Evolutionary conservation across 2,797 vertebrate genomes (phyloP).

Genomic region (Anabas testudineus): DNA sequence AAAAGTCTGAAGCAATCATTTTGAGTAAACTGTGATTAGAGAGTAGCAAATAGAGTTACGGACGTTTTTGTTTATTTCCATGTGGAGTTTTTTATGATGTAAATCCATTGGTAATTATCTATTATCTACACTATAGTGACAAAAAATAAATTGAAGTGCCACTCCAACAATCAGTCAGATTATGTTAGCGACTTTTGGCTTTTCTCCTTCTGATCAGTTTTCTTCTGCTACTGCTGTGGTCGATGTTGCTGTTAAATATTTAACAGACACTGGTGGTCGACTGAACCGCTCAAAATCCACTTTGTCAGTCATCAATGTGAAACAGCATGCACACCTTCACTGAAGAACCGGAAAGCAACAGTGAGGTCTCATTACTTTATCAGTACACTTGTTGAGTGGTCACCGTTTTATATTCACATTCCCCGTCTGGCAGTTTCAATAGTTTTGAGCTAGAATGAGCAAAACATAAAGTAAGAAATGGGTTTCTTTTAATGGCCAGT

Average conservation of each 20-base stretch:
- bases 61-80: not conserved
- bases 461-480: no score
- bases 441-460: no score
- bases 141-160: constrained; percentile 1
- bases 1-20: not conserved
- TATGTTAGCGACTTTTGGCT: constrained; percentile 11
- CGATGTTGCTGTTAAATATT: constrained; percentile 31
- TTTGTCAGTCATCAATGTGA: constrained; percentile 6
- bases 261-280: constrained; percentile 20
- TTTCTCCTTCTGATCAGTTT: constrained; percentile 20
- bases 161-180: constrained; percentile 17
- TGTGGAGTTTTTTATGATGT: not conserved
- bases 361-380: constrained; percentile 25
- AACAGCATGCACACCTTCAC: constrained; percentile 17
- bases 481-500: no score
- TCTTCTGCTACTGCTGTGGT: constrained; percentile 2
- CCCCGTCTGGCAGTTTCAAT: not conserved
- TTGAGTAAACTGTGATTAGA: not conserved
- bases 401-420: constrained; percentile 13
- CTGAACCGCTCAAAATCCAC: constrained; percentile 14
- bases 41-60: no score
- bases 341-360: constrained; percentile 31
- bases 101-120: not conserved
- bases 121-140: not conserved
- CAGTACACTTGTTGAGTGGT: constrained; percentile 20